Conservation (phyloP, 2,113 vertebrate genomes). For the Tricholaema leucomelas region DNA sequence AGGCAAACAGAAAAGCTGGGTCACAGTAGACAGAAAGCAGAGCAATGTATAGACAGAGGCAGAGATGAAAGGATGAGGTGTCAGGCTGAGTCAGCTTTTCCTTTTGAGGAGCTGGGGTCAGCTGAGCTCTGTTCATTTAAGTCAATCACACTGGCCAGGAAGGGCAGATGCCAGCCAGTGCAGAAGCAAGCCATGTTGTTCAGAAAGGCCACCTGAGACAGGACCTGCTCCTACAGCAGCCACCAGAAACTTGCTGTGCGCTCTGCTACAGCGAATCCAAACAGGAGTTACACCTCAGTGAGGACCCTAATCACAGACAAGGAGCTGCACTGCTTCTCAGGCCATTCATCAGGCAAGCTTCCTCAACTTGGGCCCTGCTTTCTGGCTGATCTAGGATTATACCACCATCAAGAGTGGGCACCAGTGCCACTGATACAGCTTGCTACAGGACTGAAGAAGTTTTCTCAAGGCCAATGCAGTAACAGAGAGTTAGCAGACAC, state of each 20-base stretch:
- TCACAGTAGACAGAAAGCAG: neutral
- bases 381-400: neutral
- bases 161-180: neutral
- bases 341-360: neutral
- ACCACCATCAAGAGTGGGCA: neutral
- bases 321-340: neutral
- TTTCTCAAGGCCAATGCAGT: neutral
- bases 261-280: neutral
- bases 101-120: neutral
- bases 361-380: rapidly evolving
- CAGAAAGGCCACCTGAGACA: neutral
- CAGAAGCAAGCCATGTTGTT: neutral
- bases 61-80: neutral
- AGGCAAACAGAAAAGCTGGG: neutral
- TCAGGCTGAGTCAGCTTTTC: neutral
- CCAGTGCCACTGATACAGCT: neutral
- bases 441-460: neutral
- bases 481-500: neutral
- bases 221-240: neutral
- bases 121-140: neutral
- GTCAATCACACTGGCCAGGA: neutral
- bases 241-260: neutral
- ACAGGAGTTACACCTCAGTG: neutral
- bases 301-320: neutral
- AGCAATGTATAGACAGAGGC: rapidly evolving